Conservation (phyloP, 2,888 invertebrate genomes). For the Syrphus vitripennis region DNA sequence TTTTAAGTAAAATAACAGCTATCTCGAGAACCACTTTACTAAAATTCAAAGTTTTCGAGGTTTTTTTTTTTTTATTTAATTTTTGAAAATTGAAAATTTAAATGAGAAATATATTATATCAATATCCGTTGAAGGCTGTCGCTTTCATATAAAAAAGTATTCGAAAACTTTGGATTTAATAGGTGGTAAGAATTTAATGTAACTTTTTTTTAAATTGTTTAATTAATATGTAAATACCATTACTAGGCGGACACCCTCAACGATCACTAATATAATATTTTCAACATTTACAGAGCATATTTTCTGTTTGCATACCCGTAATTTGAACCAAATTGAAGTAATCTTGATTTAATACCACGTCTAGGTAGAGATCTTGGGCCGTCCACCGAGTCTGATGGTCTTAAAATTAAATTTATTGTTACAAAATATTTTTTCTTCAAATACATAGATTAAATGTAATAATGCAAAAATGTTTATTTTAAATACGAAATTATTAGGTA, state of each 20-base stretch:
- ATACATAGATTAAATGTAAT: too few relatives aligned
- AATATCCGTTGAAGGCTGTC: slow-evolving; percentile 80
- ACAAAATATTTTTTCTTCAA: neutral
- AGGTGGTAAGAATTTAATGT: slow-evolving; percentile 75
- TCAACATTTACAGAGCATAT: slow-evolving; percentile 21
- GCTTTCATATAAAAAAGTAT: slow-evolving; percentile 73
- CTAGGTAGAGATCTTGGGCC: slow-evolving; percentile 94
- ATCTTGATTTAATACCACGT: slow-evolving; percentile 94
- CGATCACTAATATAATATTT: slow-evolving; percentile 77
- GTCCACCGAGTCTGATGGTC: slow-evolving; percentile 85
- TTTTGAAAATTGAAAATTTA: neutral
- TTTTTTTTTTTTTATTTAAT: neutral
- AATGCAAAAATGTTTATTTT: neutral
- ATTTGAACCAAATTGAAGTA: slow-evolving; percentile 94
- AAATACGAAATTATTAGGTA: too few relatives aligned
- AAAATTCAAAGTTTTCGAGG: slow-evolving; percentile 65
- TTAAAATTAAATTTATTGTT: slow-evolving; percentile 71
- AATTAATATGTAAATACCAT: slow-evolving; percentile 21
- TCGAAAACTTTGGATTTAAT: slow-evolving; percentile 81
- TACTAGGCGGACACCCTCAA: slow-evolving; percentile 80
- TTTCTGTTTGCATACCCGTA: slow-evolving; percentile 88
- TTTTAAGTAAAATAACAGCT: neutral
- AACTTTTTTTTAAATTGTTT: neutral
- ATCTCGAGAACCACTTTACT: slow-evolving; percentile 29
- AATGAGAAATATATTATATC: slow-evolving; percentile 75